Conservation (phyloP, 2,113 vertebrate species). For the Macquaria australasica region DNA sequence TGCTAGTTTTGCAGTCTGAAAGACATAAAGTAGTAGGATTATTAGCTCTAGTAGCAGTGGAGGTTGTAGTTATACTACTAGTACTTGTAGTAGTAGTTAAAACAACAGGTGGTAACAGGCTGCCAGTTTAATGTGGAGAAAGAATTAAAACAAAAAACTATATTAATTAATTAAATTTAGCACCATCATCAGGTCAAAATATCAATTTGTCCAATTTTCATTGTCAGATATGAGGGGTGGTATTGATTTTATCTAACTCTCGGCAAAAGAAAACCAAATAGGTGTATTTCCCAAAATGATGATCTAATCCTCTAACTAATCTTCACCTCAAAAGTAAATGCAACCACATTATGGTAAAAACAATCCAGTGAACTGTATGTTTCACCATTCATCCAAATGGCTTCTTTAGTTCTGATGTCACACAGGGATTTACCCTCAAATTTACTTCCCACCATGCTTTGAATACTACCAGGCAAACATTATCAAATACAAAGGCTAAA, state of each 20-base stretch:
- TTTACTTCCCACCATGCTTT: not conserved
- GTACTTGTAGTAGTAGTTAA: not conserved
- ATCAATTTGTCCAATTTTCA: not conserved
- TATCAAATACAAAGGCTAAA: constrained; percentile 6
- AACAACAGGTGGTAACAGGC: not conserved
- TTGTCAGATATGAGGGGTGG: not conserved
- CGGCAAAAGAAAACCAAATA: not conserved
- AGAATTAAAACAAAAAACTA: not conserved
- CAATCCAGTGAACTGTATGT: not conserved
- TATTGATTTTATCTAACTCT: not conserved
- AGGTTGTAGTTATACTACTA: not conserved
- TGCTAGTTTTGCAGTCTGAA: not conserved
- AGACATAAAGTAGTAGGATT: not conserved
- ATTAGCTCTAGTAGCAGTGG: not conserved
- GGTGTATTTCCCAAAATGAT: not conserved
- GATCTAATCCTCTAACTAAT: not conserved
- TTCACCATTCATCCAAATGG: not conserved
- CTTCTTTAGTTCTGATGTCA: not conserved
- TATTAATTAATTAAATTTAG: too few relatives aligned
- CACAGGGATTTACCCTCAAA: not conserved
- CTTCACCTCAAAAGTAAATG: not conserved
- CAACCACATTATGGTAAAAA: not conserved
- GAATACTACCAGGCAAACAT: not conserved
- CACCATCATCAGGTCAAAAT: too few relatives aligned
- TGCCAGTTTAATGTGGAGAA: not conserved